phyloP scores from a whole-genome alignment of 2,113 vertebrate species.

The Rattus rattus region DNA sequence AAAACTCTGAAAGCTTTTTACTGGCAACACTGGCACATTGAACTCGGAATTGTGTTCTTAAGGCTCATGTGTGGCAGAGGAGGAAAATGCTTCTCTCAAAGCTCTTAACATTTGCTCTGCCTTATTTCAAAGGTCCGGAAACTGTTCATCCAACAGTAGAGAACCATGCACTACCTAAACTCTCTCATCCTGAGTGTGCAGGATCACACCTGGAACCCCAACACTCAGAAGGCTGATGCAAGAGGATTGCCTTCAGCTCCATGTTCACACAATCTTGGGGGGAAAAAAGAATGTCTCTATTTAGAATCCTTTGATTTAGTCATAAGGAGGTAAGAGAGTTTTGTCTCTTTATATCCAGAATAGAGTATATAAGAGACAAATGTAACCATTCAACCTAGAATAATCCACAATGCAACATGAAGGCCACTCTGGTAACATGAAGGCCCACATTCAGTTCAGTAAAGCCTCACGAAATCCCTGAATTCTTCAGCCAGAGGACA shows the following conservation, averaged over 20 bases:
- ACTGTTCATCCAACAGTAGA: not conserved
- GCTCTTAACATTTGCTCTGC: not conserved
- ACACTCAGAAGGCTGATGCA: not conserved
- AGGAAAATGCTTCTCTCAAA: not conserved
- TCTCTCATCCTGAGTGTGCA: not conserved
- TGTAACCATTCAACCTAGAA: not conserved
- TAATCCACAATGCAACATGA: not conserved
- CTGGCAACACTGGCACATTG: rapidly evolving
- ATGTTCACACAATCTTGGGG: too few species aligned
- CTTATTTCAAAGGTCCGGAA: not conserved
- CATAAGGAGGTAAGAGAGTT: not conserved
- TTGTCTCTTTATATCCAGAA: not conserved
- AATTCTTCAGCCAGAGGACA: not conserved
- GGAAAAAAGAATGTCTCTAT: not conserved
- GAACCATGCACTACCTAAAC: not conserved
- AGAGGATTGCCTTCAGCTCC: not conserved
- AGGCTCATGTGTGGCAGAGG: not conserved
- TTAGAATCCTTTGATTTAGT: not conserved
- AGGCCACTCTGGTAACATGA: not conserved
- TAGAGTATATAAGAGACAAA: not conserved
- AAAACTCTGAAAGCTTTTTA: not conserved
- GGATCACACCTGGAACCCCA: not conserved
- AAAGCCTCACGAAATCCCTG: not conserved
- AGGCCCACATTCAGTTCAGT: not conserved
- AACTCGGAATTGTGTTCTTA: not conserved